Conservation (phyloP, 2,113 vertebrate genomes). For the Marmota flaviventris region DNA sequence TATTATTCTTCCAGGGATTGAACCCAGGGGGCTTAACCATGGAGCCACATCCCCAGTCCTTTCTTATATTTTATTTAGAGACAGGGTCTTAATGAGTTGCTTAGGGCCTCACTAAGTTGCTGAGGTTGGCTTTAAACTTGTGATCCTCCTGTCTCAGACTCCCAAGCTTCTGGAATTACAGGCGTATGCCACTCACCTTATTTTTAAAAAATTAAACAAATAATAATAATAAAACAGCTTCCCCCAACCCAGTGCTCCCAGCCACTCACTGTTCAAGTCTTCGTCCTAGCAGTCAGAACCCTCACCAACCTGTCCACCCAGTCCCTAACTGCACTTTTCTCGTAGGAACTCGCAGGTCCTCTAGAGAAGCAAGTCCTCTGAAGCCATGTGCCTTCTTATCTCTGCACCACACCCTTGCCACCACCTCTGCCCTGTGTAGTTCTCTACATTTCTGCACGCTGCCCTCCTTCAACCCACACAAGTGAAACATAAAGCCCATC, state of each 20-base stretch:
- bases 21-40: too few species aligned
- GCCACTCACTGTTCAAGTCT: not conserved
- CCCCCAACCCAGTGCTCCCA: too few species aligned
- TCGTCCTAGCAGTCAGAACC: fast-evolving
- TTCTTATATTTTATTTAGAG: too few species aligned
- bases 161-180: too few species aligned
- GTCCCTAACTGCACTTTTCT: not conserved
- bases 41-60: too few species aligned
- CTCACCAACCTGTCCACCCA: not conserved
- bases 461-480: not conserved
- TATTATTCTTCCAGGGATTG: too few species aligned
- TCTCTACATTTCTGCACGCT: not conserved
- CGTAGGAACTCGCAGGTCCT: not conserved
- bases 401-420: not conserved
- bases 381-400: not conserved
- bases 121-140: too few species aligned
- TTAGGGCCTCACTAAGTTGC: too few species aligned
- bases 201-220: not conserved
- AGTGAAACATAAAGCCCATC: not conserved
- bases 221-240: not conserved
- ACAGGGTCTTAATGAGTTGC: too few species aligned
- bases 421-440: not conserved
- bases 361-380: not conserved
- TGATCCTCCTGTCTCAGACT: too few species aligned
- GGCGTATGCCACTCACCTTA: not conserved